Evolutionary conservation across 2,113 vertebrate species (phyloP), one percentile per base, ranked within the genome.

Genomic region (Phyllopteryx taeniolatus): DNA sequence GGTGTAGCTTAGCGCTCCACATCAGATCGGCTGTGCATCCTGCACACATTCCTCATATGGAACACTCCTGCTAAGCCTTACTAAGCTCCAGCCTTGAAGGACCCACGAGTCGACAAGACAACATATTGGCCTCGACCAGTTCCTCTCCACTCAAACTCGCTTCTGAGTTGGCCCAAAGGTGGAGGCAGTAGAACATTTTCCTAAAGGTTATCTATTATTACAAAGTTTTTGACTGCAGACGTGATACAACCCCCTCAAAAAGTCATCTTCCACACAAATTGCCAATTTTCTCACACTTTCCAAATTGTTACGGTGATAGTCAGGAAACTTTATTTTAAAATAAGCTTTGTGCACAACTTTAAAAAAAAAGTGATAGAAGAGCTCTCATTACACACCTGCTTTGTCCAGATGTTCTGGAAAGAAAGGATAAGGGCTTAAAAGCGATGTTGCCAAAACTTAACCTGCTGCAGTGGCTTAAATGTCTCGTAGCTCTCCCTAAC

Each of bases 101-200:
- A 12, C 13, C 46, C 46, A 47, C 11, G 46, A 47, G 11, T 15
- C 27, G 27, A 27, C 27, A 27, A 47, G 46, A 47, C 46, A 12
- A 47, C 13, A 14, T 0, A 47, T 44, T 53, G 15, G 12, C 49
- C 49, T 53, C 65, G 75, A 65, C 63, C 75, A 82, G 70, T 68
- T 81, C 79, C 73, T 83, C 64, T 74, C 64, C 73, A 33, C 64
- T 27, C 27, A 79, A 67, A 89, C 72, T 62, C 71, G 67, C 77
- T 72, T 44, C 72, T 68, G 62, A 74, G 57, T 56, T 75, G 68
- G 60, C 61, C 70, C 49, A n/a, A 20, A 64, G 66, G 63, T 82
- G 7, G 20, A n/a, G 20, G 17, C 8, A 7, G 8, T 8, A 54
- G 1, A 0, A 53, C 19, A 19, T 20, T 53, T 2, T 5, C 20